Base-by-base conservation (phyloP, 2,888 invertebrate genomes). In the Myopa testacea region DNA sequence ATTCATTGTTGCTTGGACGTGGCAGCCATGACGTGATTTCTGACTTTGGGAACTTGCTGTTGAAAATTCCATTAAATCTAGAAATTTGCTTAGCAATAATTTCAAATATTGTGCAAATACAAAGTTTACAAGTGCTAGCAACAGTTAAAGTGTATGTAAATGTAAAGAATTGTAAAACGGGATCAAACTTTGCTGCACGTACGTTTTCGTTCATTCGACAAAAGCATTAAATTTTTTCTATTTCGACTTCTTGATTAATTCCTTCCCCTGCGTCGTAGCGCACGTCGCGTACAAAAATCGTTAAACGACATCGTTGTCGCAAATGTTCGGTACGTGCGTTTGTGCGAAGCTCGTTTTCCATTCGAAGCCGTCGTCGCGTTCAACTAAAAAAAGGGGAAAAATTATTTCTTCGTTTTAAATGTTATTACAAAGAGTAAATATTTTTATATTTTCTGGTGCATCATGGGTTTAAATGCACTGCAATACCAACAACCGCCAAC, bases 21-120 rank as follows among this genome's bases (percentile, higher is more conserved):
- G 88, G 88, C 88, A 88, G 88, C 88, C 88, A 88, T 88, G 88
- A 88, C 88, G 88, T 88, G 88, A 88, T 88, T 88, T 87, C 84
- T 85, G 83, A 87, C 84, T 85, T 87, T 86, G 81, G 80, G 80
- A 78, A 81, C 80, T 81, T 82, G 81, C 68, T 81, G 71, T 78
- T 67, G 19, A 79, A 81, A 83, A 85, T 84, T 84, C 83, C 83
- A 82, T 84, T 81, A 84, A 86, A 83, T 82, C 55, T 55, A 68
- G 55, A 68, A 68, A 84, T 82, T 83, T 84, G 79, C 82, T 81
- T 81, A 80, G 78, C 81, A 84, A 82, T 82, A 82, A 84, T 82
- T 52, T 84, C 82, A 80, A 82, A 83, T 83, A 83, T 78, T 79
- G 79, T 78, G 78, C 74, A 73, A 81, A 83, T 85, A 86, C 81